Conservation (phyloP, 2,888 invertebrate species). For the Stenodema calcarata region DNA sequence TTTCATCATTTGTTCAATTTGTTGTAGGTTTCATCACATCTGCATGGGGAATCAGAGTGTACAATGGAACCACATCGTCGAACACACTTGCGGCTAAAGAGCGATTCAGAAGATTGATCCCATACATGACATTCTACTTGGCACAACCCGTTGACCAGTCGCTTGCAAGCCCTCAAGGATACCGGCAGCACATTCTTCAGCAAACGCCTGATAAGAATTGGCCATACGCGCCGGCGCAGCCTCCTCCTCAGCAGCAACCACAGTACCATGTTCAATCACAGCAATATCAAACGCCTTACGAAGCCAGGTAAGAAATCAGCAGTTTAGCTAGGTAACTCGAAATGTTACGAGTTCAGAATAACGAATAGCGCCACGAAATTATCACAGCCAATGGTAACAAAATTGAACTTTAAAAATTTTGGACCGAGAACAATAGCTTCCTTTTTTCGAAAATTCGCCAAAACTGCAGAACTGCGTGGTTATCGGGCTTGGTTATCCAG, state of each 20-base stretch:
- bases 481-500: too few species aligned
- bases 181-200: background rate
- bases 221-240: conserved; percentile 32
- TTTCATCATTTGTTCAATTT: background rate
- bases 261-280: conserved; percentile 12
- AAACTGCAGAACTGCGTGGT: too few species aligned
- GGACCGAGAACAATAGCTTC: too few species aligned
- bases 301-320: background rate
- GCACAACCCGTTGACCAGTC: conserved; percentile 54
- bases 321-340: too few species aligned
- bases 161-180: background rate
- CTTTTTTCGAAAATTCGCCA: too few species aligned
- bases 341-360: too few species aligned
- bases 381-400: too few species aligned
- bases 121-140: conserved; percentile 82
- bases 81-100: conserved; percentile 53
- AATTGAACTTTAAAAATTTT: too few species aligned
- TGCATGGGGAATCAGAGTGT: conserved; percentile 25
- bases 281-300: conserved; percentile 14
- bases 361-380: too few species aligned
- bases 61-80: conserved; percentile 16
- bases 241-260: conserved; percentile 14
- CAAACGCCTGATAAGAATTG: conserved; percentile 29
- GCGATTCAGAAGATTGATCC: conserved; percentile 75
- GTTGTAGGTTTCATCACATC: conserved; percentile 42